Evolutionary conservation across 2,113 vertebrate genomes (phyloP), one percentile per base, ranked within the genome.

Genomic region (Forbesichthys papilliferus): DNA sequence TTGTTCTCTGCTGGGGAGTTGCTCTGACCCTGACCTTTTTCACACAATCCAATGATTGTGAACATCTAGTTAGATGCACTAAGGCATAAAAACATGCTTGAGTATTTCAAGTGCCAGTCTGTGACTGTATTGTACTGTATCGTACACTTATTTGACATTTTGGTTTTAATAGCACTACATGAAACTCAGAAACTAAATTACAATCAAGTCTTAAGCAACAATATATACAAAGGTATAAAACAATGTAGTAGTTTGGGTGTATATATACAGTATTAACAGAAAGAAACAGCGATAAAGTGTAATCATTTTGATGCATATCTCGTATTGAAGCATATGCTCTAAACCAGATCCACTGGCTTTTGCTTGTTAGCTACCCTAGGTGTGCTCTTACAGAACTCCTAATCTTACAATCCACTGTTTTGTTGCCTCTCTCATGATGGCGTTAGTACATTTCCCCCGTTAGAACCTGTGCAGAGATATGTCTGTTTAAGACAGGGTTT

Each of bases 1-100:
- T 42, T 75, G 16, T 64, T 49, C 71, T 64, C 48, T 34, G 66
- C 61, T 66, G 71, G 62, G 42, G 66, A 65, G 74, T 74, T 71
- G 59, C 55, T 69, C 6, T 65, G 62, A 64, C 36, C 58, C 66
- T 74, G 69, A 76, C 73, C 72, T 60, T 70, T 87, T 84, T 84
- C 53, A 74, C 86, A 87, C 83, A 59, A 51, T 68, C 90, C 77
- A 86, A 89, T 82, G 86, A 91, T 90, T 86, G 81, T 82, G 79
- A 88, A 86, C 91, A 77, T 82, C 84, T 68, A 64, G 82, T 89
- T 71, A 78, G 88, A 93, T 85, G 91, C 85, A 92, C 92, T 87
- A 52, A 54, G 58, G 59, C 67, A 75, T 60, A 53, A 69, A 77
- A 57, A 58, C 48, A 9, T 7, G 49, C 51, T 55, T 56, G 59